Evolutionary conservation across 2,113 vertebrate species (phyloP).

Genomic region (Craseonycteris thonglongyai): DNA sequence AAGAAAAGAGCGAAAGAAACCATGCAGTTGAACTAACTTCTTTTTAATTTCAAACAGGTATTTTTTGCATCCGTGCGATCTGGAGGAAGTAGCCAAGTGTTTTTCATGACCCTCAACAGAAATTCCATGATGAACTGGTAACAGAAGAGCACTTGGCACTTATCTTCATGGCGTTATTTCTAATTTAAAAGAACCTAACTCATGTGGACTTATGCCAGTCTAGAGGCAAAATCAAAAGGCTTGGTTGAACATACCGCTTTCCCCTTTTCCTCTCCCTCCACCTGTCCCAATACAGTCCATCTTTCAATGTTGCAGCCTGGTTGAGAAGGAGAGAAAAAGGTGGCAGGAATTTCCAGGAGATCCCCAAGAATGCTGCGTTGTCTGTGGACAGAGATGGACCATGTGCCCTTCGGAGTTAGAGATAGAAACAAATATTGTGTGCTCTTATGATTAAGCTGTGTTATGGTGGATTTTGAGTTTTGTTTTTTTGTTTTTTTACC

Average conservation of each 20-base stretch:
- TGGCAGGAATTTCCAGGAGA: constrained; percentile 68
- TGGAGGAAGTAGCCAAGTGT: constrained; percentile 99
- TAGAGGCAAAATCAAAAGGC: constrained; percentile 80
- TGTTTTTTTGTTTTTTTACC: constrained; percentile 63
- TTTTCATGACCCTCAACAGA: constrained; percentile 99
- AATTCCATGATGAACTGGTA: constrained; percentile 99
- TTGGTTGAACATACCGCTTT: constrained; percentile 68
- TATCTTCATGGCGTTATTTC: constrained; percentile 82
- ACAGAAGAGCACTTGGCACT: constrained; percentile 81
- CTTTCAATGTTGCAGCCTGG: constrained; percentile 70
- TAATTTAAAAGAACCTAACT: constrained; percentile 82
- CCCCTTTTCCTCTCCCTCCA: constrained; percentile 62
- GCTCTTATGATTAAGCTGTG: constrained; percentile 83
- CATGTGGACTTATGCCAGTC: constrained; percentile 79
- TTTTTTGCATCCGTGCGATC: constrained; percentile 99
- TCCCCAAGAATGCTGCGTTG: constrained; percentile 65
- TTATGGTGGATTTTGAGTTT: constrained; percentile 80
- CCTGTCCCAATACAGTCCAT: constrained; percentile 56
- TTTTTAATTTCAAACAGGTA: constrained; percentile 86
- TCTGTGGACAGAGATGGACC: constrained; percentile 76
- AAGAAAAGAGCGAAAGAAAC: constrained; percentile 52
- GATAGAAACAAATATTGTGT: constrained; percentile 70
- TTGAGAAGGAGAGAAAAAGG: constrained; percentile 69
- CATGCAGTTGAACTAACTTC: constrained; percentile 72
- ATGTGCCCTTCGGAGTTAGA: constrained; percentile 73